These are phyloP conservation scores for Mormyrus lacerda DNA, from an alignment of 2,113 vertebrate species.

Conservation along the genomic window DNA sequence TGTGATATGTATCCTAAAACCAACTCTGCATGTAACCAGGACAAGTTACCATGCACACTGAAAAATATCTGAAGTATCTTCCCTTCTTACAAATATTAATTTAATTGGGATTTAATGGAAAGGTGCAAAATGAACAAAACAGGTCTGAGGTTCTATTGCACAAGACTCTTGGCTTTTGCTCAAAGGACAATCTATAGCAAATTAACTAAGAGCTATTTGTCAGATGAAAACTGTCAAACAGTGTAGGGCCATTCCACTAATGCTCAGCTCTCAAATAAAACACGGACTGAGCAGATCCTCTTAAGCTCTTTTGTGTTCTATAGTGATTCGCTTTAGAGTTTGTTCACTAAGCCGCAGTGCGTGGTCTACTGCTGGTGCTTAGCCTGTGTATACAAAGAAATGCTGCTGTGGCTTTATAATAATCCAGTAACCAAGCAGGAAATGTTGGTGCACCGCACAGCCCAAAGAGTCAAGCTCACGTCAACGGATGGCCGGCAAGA, in stretches of 20 bases:
- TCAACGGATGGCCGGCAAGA: not conserved
- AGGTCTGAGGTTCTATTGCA: not conserved
- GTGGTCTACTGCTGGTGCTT: not conserved
- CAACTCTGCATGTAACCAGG: not conserved
- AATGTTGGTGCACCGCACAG: not conserved
- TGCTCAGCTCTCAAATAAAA: not conserved
- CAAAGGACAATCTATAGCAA: not conserved
- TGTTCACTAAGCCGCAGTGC: not conserved
- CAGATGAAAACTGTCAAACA: not conserved
- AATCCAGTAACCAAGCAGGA: not conserved
- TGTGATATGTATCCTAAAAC: not conserved
- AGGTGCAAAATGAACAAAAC: not conserved
- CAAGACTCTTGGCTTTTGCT: not conserved
- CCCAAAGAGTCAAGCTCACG: not conserved
- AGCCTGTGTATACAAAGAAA: not conserved
- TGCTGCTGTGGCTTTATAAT: not conserved
- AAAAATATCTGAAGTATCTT: not conserved
- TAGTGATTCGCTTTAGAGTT: not conserved
- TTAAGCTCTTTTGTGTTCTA: not conserved
- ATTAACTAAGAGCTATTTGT: not conserved
- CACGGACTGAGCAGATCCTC: not conserved
- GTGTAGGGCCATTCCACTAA: not conserved
- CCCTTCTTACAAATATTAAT: not conserved
- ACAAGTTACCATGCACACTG: not conserved
- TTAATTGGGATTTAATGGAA: not conserved